Base-by-base conservation (phyloP, 2,113 vertebrate genomes). In the Condylura cristata region DNA sequence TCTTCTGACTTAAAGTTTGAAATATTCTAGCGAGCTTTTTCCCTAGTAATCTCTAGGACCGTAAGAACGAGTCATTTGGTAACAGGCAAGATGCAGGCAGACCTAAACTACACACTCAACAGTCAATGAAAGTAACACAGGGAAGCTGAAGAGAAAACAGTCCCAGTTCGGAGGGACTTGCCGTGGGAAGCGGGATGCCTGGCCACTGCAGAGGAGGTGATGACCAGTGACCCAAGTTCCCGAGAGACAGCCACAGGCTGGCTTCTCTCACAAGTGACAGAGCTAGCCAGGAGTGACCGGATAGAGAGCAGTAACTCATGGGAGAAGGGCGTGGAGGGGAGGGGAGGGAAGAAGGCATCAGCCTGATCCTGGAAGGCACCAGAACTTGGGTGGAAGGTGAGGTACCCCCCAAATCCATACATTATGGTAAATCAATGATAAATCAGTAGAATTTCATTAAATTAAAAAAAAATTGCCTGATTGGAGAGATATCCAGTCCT, bases 1-100 rank as follows among this genome's bases (percentile, higher is more conserved):
- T 63, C 68, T 92, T 68, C 41, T 66, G 41, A 90, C 44, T 60
- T 88, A 74, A 87, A 76, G 13, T 58, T 93, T 68, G n/a, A 93
- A 90, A 85, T 93, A 93, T 48, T 56, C 84, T 44, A 90, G 56
- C 48, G 37, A 85, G 34, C 78, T 30, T 48, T 53, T 86, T 65
- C 46, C 34, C 39, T 91, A 84, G 37, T 51, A 83, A 72, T 94
- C 87, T 24, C 53, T 87, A 66, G 81, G 58, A 61, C 41, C 79
- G 89, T 60, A 71, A 72, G 60, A 85, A 75, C 34, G 58, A 32
- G 32, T 71, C 84, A 91, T 46, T 39, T 46, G 4, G 10, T 53
- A 60, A 91, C 32, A 90, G 34, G 24, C 30, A 68, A 58, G 30
- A 88, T 28, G 18, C 46, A 37, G n/a, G 18, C 6, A 78, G 65